A percentile compares a stretch with the other conserved stretches of the same genome.
phyloP scores from a whole-genome alignment of 2,113 vertebrate genomes.

The Phocoena phocoena region DNA sequence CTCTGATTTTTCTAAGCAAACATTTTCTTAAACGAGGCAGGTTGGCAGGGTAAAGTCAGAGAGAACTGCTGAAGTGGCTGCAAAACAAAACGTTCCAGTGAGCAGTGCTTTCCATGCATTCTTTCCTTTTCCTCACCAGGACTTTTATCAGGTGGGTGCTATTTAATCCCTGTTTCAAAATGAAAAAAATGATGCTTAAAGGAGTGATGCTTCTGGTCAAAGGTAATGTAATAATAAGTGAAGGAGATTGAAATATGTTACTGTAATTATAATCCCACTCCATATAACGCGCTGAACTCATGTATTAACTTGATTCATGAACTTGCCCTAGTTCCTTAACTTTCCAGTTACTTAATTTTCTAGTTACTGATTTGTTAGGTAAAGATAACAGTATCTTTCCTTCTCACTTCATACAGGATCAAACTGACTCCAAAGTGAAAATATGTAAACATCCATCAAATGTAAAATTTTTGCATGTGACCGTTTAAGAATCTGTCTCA shows the following conservation, averaged over 20 bases:
- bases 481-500: not conserved
- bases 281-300: not conserved
- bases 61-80: not conserved
- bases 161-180: not conserved
- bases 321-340: not conserved
- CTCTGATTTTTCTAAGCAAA: conserved; percentile 4
- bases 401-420: not conserved
- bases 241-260: not conserved
- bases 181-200: not conserved
- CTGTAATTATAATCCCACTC: not conserved
- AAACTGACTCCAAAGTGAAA: not conserved
- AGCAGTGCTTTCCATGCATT: not conserved
- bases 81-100: not conserved
- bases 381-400: not conserved
- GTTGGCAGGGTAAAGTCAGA: not conserved
- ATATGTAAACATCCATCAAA: not conserved
- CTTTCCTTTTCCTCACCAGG: not conserved
- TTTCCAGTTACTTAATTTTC: not conserved
- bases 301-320: not conserved
- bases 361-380: not conserved
- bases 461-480: not conserved
- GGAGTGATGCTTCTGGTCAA: not conserved
- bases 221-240: not conserved
- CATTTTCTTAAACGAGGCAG: not conserved
- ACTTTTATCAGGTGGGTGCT: not conserved